Percentiles rank a stretch among this genome's conserved stretches.
phyloP scores from a whole-genome alignment of 2,888 invertebrate genomes.

The Pseudococcus viburni region DNA sequence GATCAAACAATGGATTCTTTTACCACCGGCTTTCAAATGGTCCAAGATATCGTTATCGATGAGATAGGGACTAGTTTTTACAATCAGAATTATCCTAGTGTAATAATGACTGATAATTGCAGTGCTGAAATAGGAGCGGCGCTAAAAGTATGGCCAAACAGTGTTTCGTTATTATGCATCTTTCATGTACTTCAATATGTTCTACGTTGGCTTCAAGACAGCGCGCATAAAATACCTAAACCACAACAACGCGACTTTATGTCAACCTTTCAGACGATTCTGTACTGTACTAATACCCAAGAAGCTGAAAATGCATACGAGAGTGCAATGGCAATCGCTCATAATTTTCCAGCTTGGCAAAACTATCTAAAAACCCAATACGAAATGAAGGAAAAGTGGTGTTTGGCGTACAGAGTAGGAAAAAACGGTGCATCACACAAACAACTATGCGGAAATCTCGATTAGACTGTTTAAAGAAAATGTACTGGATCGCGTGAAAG shows the following conservation, averaged over 20 bases:
- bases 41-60: neutral
- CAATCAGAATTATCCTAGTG: neutral
- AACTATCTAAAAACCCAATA: neutral
- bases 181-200: neutral
- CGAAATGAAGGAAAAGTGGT: neutral
- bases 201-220: neutral
- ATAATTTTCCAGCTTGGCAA: neutral
- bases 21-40: neutral
- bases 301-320: neutral
- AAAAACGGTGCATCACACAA: neutral
- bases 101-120: too few relatives aligned
- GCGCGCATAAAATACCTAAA: neutral
- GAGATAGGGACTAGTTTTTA: neutral
- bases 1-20: neutral
- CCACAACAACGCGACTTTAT: neutral
- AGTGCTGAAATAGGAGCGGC: neutral
- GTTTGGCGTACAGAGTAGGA: neutral
- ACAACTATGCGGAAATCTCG: neutral
- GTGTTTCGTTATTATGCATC: neutral
- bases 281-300: neutral
- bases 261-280: neutral
- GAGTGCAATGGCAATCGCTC: neutral
- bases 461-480: slow-evolving; percentile 17
- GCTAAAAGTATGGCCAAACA: too few relatives aligned
- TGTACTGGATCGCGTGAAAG: neutral